These are phyloP conservation scores for Heterochromis multidens DNA, from an alignment of 2,113 vertebrate species.

Conservation along the genomic window DNA sequence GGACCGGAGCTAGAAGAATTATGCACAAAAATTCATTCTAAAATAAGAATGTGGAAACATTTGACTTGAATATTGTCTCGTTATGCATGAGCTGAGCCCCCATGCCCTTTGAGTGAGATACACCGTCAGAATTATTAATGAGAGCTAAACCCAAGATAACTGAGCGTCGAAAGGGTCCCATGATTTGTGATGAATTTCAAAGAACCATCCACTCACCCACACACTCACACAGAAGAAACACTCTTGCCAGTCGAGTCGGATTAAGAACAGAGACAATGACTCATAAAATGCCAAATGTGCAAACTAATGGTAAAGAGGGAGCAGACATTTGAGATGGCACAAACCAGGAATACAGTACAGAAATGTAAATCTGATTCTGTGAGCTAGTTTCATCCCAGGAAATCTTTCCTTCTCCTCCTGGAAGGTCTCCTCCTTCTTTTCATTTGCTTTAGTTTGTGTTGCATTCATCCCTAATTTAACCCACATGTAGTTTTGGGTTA, in stretches of 20 bases:
- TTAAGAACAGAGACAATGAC: not conserved
- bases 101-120: constrained; percentile 24
- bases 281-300: not conserved
- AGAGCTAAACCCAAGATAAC: constrained; percentile 33
- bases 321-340: not conserved
- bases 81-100: constrained; percentile 36
- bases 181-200: constrained; percentile 43
- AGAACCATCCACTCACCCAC: not conserved
- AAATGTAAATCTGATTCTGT: not conserved
- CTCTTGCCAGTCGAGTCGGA: not conserved
- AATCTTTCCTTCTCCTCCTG: not conserved
- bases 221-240: not conserved
- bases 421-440: too few relatives aligned
- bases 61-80: constrained; percentile 5
- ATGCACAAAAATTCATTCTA: not conserved
- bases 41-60: not conserved
- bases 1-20: not conserved
- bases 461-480: too few relatives aligned
- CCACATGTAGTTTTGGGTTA: too few relatives aligned
- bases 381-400: not conserved
- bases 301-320: not conserved
- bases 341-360: not conserved
- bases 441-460: too few relatives aligned
- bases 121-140: constrained; percentile 46
- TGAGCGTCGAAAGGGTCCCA: constrained; percentile 10